Evolutionary conservation across 2,797 vertebrate species (phyloP).

Genomic region (Platalea minor): DNA sequence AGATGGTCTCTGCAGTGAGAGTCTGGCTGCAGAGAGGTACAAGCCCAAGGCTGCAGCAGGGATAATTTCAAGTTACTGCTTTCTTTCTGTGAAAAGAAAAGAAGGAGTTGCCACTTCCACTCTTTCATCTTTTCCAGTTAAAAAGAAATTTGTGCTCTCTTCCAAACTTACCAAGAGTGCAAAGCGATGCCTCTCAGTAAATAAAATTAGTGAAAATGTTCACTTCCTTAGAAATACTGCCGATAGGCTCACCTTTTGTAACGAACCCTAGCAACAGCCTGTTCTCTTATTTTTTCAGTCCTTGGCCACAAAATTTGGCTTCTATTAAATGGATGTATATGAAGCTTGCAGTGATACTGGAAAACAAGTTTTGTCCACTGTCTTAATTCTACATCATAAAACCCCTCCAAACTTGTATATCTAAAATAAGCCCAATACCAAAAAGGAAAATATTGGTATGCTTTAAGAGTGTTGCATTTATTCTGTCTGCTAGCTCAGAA

Average conservation of each 20-base stretch:
- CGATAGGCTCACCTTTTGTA: background rate
- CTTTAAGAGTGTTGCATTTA: background rate
- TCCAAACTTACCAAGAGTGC: background rate
- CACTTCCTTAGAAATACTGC: background rate
- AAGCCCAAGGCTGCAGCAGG: background rate
- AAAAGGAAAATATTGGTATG: background rate
- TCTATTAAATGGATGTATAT: background rate
- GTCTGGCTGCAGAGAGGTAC: background rate
- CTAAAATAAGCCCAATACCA: background rate
- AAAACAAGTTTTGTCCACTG: background rate
- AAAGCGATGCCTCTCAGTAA: background rate
- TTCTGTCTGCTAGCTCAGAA: background rate
- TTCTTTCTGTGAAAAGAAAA: background rate
- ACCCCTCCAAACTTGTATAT: fast-evolving
- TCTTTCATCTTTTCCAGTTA: background rate
- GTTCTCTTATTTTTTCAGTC: background rate
- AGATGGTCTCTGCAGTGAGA: background rate
- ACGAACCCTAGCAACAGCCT: background rate
- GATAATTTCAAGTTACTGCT: background rate
- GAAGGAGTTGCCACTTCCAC: background rate
- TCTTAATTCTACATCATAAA: background rate
- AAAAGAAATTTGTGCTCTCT: background rate
- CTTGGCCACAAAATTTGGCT: background rate
- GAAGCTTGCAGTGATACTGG: background rate
- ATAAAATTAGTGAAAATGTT: background rate